Evolutionary conservation across 2,113 vertebrate species (phyloP), one percentile per base, ranked within the genome.

Genomic region (Phalacrocorax brasilianus): DNA sequence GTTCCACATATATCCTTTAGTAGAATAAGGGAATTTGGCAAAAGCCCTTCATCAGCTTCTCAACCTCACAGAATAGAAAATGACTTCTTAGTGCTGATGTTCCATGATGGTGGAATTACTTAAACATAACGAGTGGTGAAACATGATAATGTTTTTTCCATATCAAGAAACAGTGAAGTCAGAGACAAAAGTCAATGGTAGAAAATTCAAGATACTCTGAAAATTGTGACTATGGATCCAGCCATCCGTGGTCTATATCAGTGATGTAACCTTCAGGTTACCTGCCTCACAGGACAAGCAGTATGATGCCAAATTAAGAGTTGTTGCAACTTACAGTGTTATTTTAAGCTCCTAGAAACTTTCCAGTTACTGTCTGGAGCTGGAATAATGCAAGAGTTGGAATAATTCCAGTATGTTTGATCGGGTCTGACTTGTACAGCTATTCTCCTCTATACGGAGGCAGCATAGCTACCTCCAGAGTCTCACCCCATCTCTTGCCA

Each of bases 381-480:
- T 77, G 83, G 67, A 80, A 47, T 30, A 47, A 14, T 3, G 6
- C 75, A 45, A 75, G 33, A 73, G 19, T 0, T 68, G 66, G 42
- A 73, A 38, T 52, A 70, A 59, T 20, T 26, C 33, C 44, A 6
- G 63, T 2, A 59, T 49, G 49, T 22, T 16, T 83, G 82, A 78
- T 49, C 19, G 30, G 53, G 52, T 33, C 53, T 20, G 58, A 75
- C 33, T 5, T 2, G 4, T 38, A 27, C 56, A 47, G 35, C 30
- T 59, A 23, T 65, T 30, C 55, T 83, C 24, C n/a, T 27, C 53
- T 45, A 8, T 3, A 45, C 0, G 0, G 47, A 67, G 52, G n/a
- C 78, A 84, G 24, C 23, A 35, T 2, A 53, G 19, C 45, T 49
- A 6, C 38, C 49, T 42, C 32, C 10, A 15, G 8, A 62, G 38